Base-by-base conservation (phyloP, 2,888 invertebrate species). In the Masnerella sp. region DNA sequence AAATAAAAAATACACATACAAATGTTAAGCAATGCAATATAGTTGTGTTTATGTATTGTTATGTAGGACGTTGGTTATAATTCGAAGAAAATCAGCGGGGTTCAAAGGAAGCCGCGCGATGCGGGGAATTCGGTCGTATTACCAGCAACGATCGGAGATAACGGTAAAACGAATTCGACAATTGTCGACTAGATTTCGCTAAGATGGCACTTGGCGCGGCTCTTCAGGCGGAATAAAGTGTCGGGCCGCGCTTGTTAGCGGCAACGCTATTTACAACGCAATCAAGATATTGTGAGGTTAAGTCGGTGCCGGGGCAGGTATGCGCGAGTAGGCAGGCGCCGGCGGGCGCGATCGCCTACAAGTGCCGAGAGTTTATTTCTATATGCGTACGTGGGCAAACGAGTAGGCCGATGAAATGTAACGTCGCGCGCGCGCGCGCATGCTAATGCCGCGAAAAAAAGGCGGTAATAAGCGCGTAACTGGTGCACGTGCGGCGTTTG, bases 271-370 rank as follows among this genome's bases (percentile, higher is more conserved):
- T 75, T 71, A 71, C 74, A 75, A 67, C 62, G 74, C 67, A 58
- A 75, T 71, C 70, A 61, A 71, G 70, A 71, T 67, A 75, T 67
- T 75, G 71, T 67, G 67, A 67, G 74, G 67, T 75, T 67, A 75
- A 75, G 74, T 71, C 58, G 62, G 70, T 67, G 56, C 67, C 62
- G 34, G 25, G 56, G 56, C 80, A 80, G 79, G 79, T 82, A 81
- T 81, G 80, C 71, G 79, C 67, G 62, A 62, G 67, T 67, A 73
- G 81, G 83, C 81, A 82, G 84, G 83, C 84, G 84, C 84, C 84
- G 83, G 79, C 79, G 68, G 68, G 81, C 74, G 78, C 76, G 77
- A 83, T 80, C 82, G 81, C 83, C 83, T 80, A 82, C 84, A 76
- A 72, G 56, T 61, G 67, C 61, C 74, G 78, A 75, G 67, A 80